phyloP scores from a whole-genome alignment of 1,140 invertebrate genomes.

The Drosophila chauvacae region DNA sequence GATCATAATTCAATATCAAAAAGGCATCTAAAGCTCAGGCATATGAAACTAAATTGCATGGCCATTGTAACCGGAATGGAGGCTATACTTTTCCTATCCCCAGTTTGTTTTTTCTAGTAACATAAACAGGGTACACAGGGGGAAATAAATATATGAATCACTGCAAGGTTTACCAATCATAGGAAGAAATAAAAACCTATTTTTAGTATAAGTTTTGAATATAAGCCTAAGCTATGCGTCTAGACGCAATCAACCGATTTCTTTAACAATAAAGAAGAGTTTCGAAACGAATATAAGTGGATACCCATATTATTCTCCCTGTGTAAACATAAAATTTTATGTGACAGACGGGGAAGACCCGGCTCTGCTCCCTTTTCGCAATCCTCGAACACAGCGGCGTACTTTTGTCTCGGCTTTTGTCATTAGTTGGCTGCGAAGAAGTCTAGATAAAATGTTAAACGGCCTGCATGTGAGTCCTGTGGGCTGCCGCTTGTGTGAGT shows the following conservation, averaged over 20 bases:
- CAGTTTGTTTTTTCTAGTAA: conserved; percentile 45
- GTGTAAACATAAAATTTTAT: conserved; percentile 77
- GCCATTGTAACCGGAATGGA: conserved; percentile 53
- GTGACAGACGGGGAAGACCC: conserved; percentile 53
- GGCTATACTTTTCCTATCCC: conserved; percentile 33
- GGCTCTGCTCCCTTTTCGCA: conserved; percentile 28
- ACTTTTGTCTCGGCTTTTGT: conserved; percentile 79
- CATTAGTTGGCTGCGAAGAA: conserved; percentile 73
- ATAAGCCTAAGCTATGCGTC: background rate
- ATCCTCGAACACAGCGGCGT: conserved; percentile 51
- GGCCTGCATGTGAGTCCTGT: conserved; percentile 66
- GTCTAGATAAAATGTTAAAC: conserved; percentile 81
- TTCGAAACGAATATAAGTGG: background rate
- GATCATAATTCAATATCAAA: conserved; percentile 80
- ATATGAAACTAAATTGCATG: conserved; percentile 77
- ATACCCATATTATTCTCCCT: background rate
- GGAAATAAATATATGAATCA: background rate
- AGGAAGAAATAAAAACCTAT: background rate
- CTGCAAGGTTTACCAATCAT: background rate
- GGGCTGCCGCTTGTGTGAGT: conserved; percentile 9
- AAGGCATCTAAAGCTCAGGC: conserved; percentile 66
- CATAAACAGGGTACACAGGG: conserved; percentile 50
- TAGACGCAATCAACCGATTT: conserved; percentile 4
- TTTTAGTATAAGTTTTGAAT: background rate
- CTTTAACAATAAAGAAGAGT: background rate